Evolutionary conservation across 2,888 invertebrate genomes (phyloP).

Genomic region (Callosobruchus maculatus): DNA sequence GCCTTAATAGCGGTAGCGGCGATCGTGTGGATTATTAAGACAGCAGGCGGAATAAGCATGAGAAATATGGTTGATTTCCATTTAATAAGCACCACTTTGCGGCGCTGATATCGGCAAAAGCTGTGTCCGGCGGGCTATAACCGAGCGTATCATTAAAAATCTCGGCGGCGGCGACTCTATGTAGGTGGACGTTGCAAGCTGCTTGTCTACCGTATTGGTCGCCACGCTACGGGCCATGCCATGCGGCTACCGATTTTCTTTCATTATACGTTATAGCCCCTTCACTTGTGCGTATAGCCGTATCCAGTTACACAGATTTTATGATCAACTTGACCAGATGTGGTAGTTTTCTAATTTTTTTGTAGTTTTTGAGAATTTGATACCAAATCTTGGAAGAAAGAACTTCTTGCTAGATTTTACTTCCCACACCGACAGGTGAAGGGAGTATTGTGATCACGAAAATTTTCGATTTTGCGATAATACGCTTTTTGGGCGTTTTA

Average conservation of each 20-base stretch:
- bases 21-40: neutral
- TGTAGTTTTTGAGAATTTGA: too few species aligned
- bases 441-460: too few species aligned
- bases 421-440: too few species aligned
- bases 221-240: neutral
- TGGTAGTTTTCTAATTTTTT: too few species aligned
- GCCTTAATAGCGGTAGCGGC: neutral
- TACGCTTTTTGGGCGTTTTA: too few species aligned
- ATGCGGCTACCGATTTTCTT: neutral
- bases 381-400: too few species aligned
- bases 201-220: neutral
- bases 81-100: neutral
- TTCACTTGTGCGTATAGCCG: too few species aligned
- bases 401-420: too few species aligned
- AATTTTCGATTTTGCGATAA: too few species aligned
- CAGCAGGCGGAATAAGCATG: neutral
- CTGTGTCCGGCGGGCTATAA: neutral
- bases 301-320: too few species aligned
- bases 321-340: too few species aligned
- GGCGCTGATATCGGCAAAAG: neutral
- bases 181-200: neutral
- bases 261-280: too few species aligned
- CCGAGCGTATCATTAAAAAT: neutral
- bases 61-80: constrained; percentile 10
- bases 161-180: neutral